Base-by-base conservation (phyloP, 2,888 invertebrate genomes). In the Ochropleura leucogaster region DNA sequence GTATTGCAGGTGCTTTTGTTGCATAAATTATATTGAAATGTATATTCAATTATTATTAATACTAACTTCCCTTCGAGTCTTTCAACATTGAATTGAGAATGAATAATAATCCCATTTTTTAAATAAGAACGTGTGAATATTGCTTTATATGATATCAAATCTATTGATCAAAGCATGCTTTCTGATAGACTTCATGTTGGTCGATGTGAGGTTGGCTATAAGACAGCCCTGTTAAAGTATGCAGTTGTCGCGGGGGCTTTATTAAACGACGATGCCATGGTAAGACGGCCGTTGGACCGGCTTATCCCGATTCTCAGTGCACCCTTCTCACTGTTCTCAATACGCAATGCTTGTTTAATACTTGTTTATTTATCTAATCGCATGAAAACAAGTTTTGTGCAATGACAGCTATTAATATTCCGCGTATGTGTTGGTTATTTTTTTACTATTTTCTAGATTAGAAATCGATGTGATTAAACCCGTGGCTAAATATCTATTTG, bases 201-300 rank as follows among this genome's bases (percentile, higher is more conserved):
- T 12, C 60, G 60, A 55, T 67, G 68, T 64, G 65, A 76, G 59
- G 47, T 75, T 83, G 79, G 66, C 51, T 72, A 60, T 72, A 80
- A 74, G 89, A 82, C 93, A 95, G 87, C 95, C 95, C 95, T 95
- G 92, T 85, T 85, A 84, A 89, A 88, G 89, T 89, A 91, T 89
- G 92, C 92, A 93, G 94, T 94, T 95, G 95, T 95, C 96, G 94
- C 93, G 90, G 91, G 91, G 91, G 93, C 94, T 95, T 94, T 95
- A 95, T 95, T 95, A 95, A 95, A 95, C 93, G 93, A 93, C 92
- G 92, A 70, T 85, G 88, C 91, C 92, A 92, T 93, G 92, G 92
- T 92, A 95, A 94, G 95, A 95, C 94, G 94, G 94, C 94, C 94
- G 95, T 94, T 93, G 93, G 95, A 95, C 95, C 96, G 96, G 96